phyloP scores from a whole-genome alignment of 2,113 vertebrate genomes.

The pig (Sus scrofa) region T2T-Sscrofa CM000825.6:68982501-68983000 shows the following conservation, averaged over 20 bases:
- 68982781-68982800: constrained; percentile 22
- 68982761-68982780: constrained; percentile 42
- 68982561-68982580: constrained; percentile 48
- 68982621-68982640: neutral
- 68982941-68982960: constrained; percentile 35
- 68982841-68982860: constrained; percentile 40
- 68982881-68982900: neutral
- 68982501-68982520: neutral
- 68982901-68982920: neutral
- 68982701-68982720: neutral
- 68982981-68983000: neutral
- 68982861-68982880: neutral
- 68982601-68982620: neutral
- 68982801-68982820: constrained; percentile 50
- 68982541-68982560: constrained; percentile 7
- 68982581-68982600: constrained; percentile 17
- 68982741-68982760: constrained; percentile 33
- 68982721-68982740: constrained; percentile 10
- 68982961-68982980: neutral
- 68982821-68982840: neutral
- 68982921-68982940: neutral
- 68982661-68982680: neutral
- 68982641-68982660: constrained; percentile 51
- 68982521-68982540: constrained; percentile 1
- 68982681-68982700: neutral